Percentiles rank a stretch among this genome's conserved stretches.
phyloP scores from a whole-genome alignment of 2,888 invertebrate species.

The Netelia inedita region DNA sequence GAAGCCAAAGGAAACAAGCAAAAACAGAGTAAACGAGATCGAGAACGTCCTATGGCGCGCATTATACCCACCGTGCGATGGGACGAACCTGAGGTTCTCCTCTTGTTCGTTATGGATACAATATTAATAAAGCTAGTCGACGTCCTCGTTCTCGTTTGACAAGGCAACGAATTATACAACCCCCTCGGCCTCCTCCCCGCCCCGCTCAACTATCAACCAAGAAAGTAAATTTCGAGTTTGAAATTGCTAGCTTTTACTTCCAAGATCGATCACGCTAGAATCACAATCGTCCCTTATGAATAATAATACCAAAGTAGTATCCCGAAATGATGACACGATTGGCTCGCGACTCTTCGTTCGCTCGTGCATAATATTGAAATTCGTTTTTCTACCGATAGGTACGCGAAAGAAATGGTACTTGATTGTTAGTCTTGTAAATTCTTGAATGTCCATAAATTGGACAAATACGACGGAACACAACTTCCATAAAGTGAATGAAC shows the following conservation, averaged over 20 bases:
- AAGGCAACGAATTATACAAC: conserved; percentile 38
- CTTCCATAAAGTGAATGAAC: neutral
- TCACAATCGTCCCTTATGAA: neutral
- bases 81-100: neutral
- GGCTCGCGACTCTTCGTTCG: conserved; percentile 8
- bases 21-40: conserved; percentile 2
- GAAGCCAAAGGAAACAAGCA: conserved; percentile 25
- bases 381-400: conserved; percentile 7
- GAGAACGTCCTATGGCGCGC: neutral
- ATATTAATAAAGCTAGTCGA: conserved; percentile 15
- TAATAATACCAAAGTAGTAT: neutral
- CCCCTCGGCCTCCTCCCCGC: no score
- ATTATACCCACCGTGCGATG: conserved; percentile 23
- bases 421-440: conserved; percentile 6
- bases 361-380: conserved; percentile 29
- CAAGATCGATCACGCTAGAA: conserved; percentile 33
- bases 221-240: conserved; percentile 30
- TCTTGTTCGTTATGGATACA: conserved; percentile 26
- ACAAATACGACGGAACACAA: neutral
- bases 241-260: conserved; percentile 51
- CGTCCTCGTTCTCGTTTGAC: conserved; percentile 13
- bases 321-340: neutral
- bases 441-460: neutral
- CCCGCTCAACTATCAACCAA: conserved; percentile 15
- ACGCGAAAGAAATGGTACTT: neutral